Conservation (phyloP, 2,113 vertebrate species). For the Raphicerus campestris region DNA sequence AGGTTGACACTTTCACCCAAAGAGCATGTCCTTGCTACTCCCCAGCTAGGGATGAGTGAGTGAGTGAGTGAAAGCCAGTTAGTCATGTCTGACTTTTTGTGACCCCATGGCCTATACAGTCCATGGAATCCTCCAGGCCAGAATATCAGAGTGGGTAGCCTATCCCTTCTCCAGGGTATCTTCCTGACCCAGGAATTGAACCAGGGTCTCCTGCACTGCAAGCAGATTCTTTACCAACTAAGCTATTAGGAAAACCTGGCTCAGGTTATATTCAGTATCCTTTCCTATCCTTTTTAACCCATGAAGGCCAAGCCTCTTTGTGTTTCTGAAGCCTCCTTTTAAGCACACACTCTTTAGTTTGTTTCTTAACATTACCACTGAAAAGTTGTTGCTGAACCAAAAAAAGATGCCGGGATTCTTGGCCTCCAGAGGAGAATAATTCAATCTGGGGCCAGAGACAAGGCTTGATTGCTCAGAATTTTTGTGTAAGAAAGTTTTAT, state of each 20-base stretch:
- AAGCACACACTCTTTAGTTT: not conserved
- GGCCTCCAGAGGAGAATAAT: not conserved
- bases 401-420: not conserved
- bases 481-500: not conserved
- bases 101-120: not conserved
- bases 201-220: not conserved
- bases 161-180: not conserved
- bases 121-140: not conserved
- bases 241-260: not conserved
- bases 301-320: rapidly evolving
- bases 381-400: not conserved
- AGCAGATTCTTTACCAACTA: not conserved
- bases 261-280: rapidly evolving
- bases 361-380: not conserved
- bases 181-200: not conserved
- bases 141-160: not conserved
- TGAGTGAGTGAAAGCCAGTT: not conserved
- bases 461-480: not conserved
- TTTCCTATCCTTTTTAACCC: not conserved
- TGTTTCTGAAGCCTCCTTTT: not conserved
- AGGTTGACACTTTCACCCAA: not conserved
- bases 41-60: not conserved
- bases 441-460: not conserved
- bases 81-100: not conserved
- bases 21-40: too few species aligned